Evolutionary conservation across 2,113 vertebrate species (phyloP), one percentile per base, ranked within the genome.

Genomic region (Ammodytes marinus): DNA sequence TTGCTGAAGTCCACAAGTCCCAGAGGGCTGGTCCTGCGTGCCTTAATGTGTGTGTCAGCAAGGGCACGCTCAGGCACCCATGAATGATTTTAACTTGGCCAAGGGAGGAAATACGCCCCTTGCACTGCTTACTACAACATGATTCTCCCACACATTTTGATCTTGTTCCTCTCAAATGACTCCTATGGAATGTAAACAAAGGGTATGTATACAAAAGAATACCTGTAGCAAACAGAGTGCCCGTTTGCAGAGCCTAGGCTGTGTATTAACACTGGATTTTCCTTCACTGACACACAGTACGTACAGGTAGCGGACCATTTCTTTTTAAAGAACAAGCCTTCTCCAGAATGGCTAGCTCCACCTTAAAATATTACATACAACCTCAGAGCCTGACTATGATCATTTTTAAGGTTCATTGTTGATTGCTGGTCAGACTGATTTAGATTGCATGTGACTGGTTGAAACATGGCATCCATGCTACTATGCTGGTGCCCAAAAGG

Each of bases 1-100:
- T 50, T 35, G 61, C 39, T 67, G 61, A 53, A 52, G 55, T 74
- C 55, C 59, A 37, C 49, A n/a, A 66, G 5, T 46, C 66, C 63
- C 35, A 13, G 37, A 77, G 69, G 14, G 14, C 47, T 40, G 60
- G 46, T 60, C 79, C 67, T 72, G 57, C 54, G 0, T 40, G 52
- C 46, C 37, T 76, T 37, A 55, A 78, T 80, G 74, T 75, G 61
- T 78, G 74, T n/a, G 74, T 87, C 75, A 83, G 85, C 79, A 66
- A 65, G 69, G 65, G n/a, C 53, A 65, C 11, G 0, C 42, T 53
- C 27, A 58, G 49, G 59, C 73, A 86, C 40, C 63, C 59, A 50
- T 66, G 59, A 80, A 81, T 75, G 46, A 83, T 61, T 74, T 70
- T 49, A 58, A 80, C 64, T 69, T 83, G 69, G 63, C 70, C 0